These are phyloP conservation scores for Orthochromis indermauri DNA, from an alignment of 2,113 vertebrate species.

Conservation along the genomic window DNA sequence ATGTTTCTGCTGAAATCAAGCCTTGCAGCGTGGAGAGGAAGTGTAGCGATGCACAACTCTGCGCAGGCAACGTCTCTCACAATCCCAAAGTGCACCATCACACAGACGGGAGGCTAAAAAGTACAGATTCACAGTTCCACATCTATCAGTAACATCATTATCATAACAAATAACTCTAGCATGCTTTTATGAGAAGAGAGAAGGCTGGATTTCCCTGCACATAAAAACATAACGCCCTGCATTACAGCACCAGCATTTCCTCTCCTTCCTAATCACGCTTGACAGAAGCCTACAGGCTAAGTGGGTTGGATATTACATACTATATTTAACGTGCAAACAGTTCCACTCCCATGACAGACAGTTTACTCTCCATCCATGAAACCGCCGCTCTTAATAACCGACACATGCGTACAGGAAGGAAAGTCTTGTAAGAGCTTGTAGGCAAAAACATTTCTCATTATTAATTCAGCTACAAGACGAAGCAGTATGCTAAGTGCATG, in stretches of 20 bases:
- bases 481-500: conserved; percentile 13
- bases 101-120: neutral
- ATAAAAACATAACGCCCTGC: neutral
- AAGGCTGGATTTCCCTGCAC: neutral
- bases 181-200: neutral
- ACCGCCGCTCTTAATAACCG: conserved; percentile 20
- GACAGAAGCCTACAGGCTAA: neutral
- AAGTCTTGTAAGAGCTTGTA: neutral
- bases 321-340: conserved; percentile 10
- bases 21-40: neutral
- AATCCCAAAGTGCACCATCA: neutral
- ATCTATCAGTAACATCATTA: neutral
- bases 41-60: conserved; percentile 16
- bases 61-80: neutral
- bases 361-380: neutral
- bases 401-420: neutral
- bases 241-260: neutral
- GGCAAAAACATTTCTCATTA: conserved; percentile 35
- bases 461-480: conserved; percentile 43
- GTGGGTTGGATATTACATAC: neutral
- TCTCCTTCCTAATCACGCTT: neutral
- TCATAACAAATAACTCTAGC: neutral
- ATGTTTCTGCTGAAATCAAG: conserved; percentile 19
- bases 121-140: neutral
- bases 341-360: neutral